Evolutionary conservation across 1,140 invertebrate species (phyloP).

Genomic region (Ceratoteleas bidentatus): DNA sequence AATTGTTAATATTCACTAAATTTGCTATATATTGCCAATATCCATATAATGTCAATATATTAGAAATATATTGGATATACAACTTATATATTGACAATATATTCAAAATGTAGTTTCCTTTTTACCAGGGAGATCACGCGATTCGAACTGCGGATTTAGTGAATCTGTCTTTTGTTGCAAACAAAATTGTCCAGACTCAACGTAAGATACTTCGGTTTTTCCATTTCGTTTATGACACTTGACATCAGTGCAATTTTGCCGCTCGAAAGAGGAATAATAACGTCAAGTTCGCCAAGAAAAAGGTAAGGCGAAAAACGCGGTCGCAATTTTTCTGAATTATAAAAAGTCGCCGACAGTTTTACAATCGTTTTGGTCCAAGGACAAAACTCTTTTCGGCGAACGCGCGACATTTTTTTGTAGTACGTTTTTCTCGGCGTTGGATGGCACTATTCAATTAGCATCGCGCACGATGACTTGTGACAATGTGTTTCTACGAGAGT

Average conservation of each 20-base stretch:
- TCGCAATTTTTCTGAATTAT: no score
- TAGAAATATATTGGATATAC: no score
- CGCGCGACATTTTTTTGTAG: constrained; percentile 2
- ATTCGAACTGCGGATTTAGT: no score
- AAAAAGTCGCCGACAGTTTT: no score
- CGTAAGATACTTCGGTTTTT: constrained; percentile 65
- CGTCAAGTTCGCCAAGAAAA: constrained; percentile 25
- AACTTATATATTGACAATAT: no score
- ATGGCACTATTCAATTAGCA: constrained; percentile 55
- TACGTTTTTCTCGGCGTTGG: constrained; percentile 37
- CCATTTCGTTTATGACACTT: constrained; percentile 57
- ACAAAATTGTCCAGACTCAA: constrained; percentile 51
- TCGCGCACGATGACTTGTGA: constrained; percentile 33
- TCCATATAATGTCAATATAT: no score
- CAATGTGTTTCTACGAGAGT: constrained; percentile 8
- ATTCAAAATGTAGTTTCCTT: no score
- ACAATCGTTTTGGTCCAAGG: background rate
- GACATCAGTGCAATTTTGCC: constrained; percentile 29
- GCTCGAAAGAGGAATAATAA: constrained; percentile 11
- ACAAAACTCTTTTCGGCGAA: no score
- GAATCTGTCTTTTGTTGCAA: constrained; percentile 36
- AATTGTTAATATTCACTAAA: no score
- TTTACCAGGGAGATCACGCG: no score
- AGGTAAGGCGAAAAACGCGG: constrained; percentile 29
- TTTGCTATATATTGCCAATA: no score